Base-by-base conservation (phyloP, 2,113 vertebrate genomes). In the Phylloscopus trochilus region DNA sequence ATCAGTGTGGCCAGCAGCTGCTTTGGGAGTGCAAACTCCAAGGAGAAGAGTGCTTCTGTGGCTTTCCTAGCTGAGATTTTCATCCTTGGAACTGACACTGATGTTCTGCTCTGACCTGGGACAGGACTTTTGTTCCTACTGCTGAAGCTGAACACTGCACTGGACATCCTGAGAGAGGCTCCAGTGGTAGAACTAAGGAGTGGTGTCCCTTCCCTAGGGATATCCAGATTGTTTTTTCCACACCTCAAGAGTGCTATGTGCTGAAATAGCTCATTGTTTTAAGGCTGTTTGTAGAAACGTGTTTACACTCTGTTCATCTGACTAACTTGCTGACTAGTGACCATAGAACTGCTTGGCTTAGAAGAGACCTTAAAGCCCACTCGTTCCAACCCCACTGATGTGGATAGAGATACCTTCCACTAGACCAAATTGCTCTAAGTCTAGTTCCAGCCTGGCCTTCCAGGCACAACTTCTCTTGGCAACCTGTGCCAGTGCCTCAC, bases 191-290 rank as follows among this genome's bases (percentile, higher is more conserved):
- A 53, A 20, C 13, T 28, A 24, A 35, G 27, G 21, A 21, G 12
- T 19, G 4, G 18, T 26, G 20, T 33, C 68, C 28, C 37, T 58
- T 43, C 26, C 15, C 12, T 3, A 3, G 12, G 6, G 53, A 17
- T 63, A n/a, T 1, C 10, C 58, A 21, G 53, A 26, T 47, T 47
- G 33, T 24, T 53, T 66, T 83, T 60, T 60, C 27, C 27, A 18
- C 8, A 33, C 8, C 28, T 64, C 15, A 4, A 1, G 70, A 43
- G 17, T 27, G 0, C 39, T 10, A 10, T 8, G 22, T 13, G 49
- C 46, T 51, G 1, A 18, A 68, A 23, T 7, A 21, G 6, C 12
- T 35, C 39, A 6, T n/a, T 0, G 0, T 12, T 73, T 87, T 24
- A 35, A 58, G 33, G 28, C 88, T 44, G 31, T 41, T 41, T 49